Conservation (phyloP, 2,797 vertebrate genomes). For the Dromococcyx pavoninus region DNA sequence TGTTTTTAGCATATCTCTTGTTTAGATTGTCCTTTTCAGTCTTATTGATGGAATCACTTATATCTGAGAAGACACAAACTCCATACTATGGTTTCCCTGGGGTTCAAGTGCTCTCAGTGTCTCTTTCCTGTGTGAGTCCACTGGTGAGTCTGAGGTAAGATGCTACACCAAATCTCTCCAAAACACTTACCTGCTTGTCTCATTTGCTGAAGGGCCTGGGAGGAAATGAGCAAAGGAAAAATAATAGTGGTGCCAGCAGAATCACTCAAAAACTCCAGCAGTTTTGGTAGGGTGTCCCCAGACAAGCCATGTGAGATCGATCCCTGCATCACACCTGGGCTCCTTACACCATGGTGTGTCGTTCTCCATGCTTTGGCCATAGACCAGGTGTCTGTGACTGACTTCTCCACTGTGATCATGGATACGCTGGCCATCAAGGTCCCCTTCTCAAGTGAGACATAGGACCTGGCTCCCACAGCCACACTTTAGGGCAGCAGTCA, state of each 20-base stretch:
- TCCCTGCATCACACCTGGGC: rapidly evolving
- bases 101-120: background rate
- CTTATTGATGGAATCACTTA: background rate
- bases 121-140: background rate
- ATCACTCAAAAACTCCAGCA: background rate
- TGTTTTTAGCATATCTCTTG: background rate
- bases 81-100: background rate
- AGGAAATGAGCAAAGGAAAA: background rate
- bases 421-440: background rate
- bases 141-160: background rate
- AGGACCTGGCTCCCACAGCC: background rate
- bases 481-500: background rate
- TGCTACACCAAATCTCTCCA: background rate
- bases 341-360: background rate
- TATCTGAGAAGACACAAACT: background rate
- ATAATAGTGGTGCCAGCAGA: background rate
- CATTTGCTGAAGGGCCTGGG: background rate
- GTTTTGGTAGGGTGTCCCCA: background rate
- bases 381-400: background rate
- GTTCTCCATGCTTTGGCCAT: background rate
- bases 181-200: background rate
- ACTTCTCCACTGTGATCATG: background rate
- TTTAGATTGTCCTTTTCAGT: background rate
- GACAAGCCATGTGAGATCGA: background rate
- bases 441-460: background rate